These are phyloP conservation scores for Caenorhabditis drosophilae DNA, from an alignment of 2,888 invertebrate species.

Conservation along the genomic window DNA sequence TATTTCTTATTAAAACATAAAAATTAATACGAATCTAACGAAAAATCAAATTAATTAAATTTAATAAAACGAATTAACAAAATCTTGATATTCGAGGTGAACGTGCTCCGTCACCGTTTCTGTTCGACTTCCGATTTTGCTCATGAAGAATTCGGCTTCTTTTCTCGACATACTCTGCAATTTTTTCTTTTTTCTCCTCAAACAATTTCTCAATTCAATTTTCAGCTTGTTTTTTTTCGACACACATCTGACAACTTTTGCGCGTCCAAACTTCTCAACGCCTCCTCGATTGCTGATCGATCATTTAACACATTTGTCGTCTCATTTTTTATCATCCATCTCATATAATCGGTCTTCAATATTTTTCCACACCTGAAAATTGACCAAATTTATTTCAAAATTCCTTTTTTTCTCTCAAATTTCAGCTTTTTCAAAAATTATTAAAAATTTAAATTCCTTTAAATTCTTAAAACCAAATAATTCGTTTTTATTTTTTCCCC, in stretches of 20 bases:
- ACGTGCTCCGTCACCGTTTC: slow-evolving; percentile 24
- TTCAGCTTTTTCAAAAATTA: background rate
- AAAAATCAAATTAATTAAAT: no score
- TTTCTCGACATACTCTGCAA: slow-evolving; percentile 32
- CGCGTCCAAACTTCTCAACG: slow-evolving; percentile 22
- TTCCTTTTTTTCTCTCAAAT: background rate
- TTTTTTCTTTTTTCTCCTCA: no score
- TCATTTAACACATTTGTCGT: slow-evolving; percentile 26
- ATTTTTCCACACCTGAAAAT: slow-evolving; percentile 11
- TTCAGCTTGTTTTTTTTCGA: background rate
- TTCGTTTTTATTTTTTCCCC: no score
- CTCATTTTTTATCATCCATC: slow-evolving; percentile 30
- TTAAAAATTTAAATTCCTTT: background rate
- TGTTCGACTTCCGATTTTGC: slow-evolving; percentile 17
- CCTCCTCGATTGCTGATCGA: slow-evolving; percentile 24
- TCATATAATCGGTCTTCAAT: slow-evolving; percentile 18
- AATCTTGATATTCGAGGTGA: slow-evolving; percentile 28
- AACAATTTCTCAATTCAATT: background rate
- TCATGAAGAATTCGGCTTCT: slow-evolving; percentile 31
- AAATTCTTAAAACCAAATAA: no score
- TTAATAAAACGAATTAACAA: slow-evolving; percentile 28
- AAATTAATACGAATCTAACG: no score
- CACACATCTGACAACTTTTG: slow-evolving; percentile 26
- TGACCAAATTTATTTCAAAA: background rate
- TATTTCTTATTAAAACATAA: no score